Evolutionary conservation across 2,888 invertebrate genomes (phyloP), one percentile per base, ranked within the genome.

Genomic region (Polymixis lichenea): DNA sequence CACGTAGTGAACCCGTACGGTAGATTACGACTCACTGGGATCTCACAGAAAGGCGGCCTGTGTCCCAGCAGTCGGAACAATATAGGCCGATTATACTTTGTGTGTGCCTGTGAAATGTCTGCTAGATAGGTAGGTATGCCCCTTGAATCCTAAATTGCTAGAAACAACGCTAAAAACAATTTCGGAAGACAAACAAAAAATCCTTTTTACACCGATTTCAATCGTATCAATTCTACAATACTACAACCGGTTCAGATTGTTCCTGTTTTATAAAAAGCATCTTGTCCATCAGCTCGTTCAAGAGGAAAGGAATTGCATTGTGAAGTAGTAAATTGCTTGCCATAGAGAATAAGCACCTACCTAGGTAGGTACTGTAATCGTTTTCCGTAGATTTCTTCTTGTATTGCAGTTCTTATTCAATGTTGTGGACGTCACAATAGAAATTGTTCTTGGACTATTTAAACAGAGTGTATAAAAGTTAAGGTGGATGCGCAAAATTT

Each of bases 291-390:
- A 84, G 66, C 46, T 80, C 66, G 86, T 86, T 86, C 74, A 83
- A 75, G 75, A 80, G 86, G 72, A 78, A 84, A 66, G 74, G 77
- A 78, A 87, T 86, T 87, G 87, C 87, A 87, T 87, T 87, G 80
- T 87, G 77, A 75, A 87, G 87, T 86, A 83, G 78, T 77, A 87
- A 87, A 87, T 87, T 84, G 87, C 86, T 84, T 75, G 78, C 77
- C 84, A 80, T 84, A 72, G 64, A 78, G 72, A 72, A 76, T 74
- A 76, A 82, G 82, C 51, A 19, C 51, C 51, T 72, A 75, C 72
- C 55, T 75, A 51, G 74, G 61, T 67, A 75, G 49, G 53, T 70
- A 62, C 77, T 65, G 77, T 77, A 87, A 87, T 84, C 77, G 78
- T 64, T 83, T 82, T 65, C 79, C 55, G 77, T 77, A 70, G 58